Base-by-base conservation (phyloP, 2,888 invertebrate species). In the Himalopsyche kuldschensis region DNA sequence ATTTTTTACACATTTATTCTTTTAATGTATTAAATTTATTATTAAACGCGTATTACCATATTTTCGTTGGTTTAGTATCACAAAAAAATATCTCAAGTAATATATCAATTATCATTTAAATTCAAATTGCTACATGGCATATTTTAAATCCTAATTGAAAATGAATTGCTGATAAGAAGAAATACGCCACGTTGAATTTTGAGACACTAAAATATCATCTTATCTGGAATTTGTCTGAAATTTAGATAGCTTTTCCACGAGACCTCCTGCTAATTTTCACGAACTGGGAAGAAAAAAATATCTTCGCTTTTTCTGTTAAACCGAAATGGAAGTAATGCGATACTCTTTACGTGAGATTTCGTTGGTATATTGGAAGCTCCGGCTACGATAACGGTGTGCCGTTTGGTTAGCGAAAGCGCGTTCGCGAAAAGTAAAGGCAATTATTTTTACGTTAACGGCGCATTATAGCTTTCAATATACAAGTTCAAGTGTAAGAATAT, bases 181-280 rank as follows among this genome's bases (percentile, higher is more conserved):
- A 78, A 83, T 55, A 80, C 83, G 80, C 83, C 55, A 20, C 24
- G 24, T 10, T 20, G 24, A 83, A 82, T 84, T 84, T 82, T 77
- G 75, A 82, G 81, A 75, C 79, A 84, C 79, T 84, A 84, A 84
- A 81, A 79, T 82, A 55, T 63, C 81, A 77, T 75, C 84, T 84
- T 84, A 84, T 84, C 84, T 84, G 63, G 79, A 84, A 84, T 84
- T 82, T 79, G 80, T 80, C 83, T 78, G 55, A 77, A 55, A 55
- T 78, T 78, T 35, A 27, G 77, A 35, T 10, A 35, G 24, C 24
- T 79, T 79, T 31, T 30, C 41, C 24, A 41, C 46, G 30, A 15
- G 32, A 17, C 69, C 47, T 46, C 77, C 31, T 48, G 78, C 78
- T 84, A 84, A 84, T 84, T 84, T 81, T 81, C 83, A 63, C 20